Evolutionary conservation across 2,888 invertebrate genomes (phyloP).

Genomic region (Parapristionchus giblindavisi): DNA sequence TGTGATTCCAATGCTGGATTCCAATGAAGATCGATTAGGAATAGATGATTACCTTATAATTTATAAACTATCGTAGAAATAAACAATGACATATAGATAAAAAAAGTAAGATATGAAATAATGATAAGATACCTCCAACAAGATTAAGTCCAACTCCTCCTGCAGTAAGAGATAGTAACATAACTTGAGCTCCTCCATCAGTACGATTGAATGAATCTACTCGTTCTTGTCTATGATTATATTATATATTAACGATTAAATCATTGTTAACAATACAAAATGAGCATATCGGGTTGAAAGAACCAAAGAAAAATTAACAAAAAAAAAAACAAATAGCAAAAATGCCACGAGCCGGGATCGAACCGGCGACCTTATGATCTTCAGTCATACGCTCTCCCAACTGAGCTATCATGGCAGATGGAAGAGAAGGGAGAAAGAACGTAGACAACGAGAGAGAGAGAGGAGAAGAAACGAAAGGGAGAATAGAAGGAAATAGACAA

Average conservation of each 20-base stretch:
- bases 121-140: conserved; percentile 78
- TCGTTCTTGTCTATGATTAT: conserved; percentile 60
- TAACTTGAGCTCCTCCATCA: conserved; percentile 74
- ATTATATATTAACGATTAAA: conserved; percentile 32
- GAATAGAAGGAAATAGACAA: neutral
- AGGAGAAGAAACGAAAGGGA: neutral
- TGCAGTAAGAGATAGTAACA: conserved; percentile 88
- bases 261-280: neutral
- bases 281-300: too few relatives aligned
- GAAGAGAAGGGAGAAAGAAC: neutral
- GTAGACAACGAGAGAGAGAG: neutral
- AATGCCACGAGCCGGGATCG: conserved; percentile 66
- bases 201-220: conserved; percentile 80
- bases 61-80: neutral
- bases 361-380: conserved; percentile 69
- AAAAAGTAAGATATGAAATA: neutral
- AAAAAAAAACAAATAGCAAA: conserved; percentile 12
- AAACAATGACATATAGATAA: neutral
- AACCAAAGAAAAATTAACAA: conserved; percentile 25
- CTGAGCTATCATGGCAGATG: conserved; percentile 60
- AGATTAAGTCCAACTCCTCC: conserved; percentile 95
- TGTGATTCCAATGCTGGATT: conserved; percentile 94
- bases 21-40: conserved; percentile 90
- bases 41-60: conserved; percentile 82
- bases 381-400: conserved; percentile 69